Conservation (phyloP, 2,888 invertebrate genomes). For the Mechanitis messenoides region DNA sequence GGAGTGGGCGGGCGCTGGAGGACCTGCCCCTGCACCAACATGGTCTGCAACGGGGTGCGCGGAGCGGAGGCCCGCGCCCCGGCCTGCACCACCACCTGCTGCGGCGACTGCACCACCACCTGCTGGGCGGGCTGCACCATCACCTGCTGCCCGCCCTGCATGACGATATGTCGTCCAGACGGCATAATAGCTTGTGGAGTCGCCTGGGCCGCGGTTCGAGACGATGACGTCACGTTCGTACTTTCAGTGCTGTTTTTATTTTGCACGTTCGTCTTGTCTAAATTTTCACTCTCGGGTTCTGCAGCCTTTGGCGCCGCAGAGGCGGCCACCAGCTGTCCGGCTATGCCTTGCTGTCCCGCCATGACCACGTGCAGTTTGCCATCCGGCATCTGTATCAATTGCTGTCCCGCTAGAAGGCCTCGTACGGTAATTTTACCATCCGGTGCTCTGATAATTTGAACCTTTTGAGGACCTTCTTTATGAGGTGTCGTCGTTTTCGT, state of each 20-base stretch:
- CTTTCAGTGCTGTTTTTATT: slow-evolving; percentile 37
- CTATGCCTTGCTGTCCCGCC: slow-evolving; percentile 77
- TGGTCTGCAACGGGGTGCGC: slow-evolving; percentile 62
- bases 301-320: slow-evolving; percentile 45
- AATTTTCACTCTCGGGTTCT: slow-evolving; percentile 35
- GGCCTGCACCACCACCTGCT: slow-evolving; percentile 59
- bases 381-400: slow-evolving; percentile 94
- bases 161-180: slow-evolving; percentile 26
- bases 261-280: slow-evolving; percentile 32
- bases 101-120: slow-evolving; percentile 39
- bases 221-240: slow-evolving; percentile 16
- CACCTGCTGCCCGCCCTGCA: slow-evolving; percentile 31
- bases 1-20: slow-evolving; percentile 41
- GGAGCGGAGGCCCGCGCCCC: slow-evolving; percentile 41
- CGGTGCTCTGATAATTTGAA: slow-evolving; percentile 92
- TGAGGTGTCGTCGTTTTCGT: slow-evolving; percentile 47
- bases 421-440: slow-evolving; percentile 95
- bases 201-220: slow-evolving; percentile 23
- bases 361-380: slow-evolving; percentile 92
- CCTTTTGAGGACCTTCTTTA: slow-evolving; percentile 81
- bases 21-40: slow-evolving; percentile 49
- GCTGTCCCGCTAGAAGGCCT: slow-evolving; percentile 94
- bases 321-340: slow-evolving; percentile 63
- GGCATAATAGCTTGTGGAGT: slow-evolving; percentile 24
- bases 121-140: slow-evolving; percentile 43